Evolutionary conservation across 2,888 invertebrate genomes (phyloP), one percentile per base, ranked within the genome.

Genomic region (Patella pellucida): DNA sequence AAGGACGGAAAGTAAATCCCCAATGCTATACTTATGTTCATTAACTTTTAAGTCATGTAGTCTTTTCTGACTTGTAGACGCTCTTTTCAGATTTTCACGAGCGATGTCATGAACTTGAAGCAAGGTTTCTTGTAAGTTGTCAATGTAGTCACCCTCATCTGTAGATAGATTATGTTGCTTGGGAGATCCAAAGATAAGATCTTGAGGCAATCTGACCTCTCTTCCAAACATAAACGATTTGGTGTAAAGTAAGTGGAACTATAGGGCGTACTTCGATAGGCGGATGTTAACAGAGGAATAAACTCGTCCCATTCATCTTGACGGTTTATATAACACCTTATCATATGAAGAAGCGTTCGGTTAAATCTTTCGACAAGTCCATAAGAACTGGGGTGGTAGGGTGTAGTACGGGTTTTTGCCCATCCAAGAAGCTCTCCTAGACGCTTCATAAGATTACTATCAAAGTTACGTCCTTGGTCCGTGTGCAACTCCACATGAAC

Each of bases 301-400:
- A 81, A 73, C n/a, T 76, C 14, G 68, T 81, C 82, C 81, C 83
- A 83, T 5, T 76, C 76, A 12, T 72, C 72, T 56, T 83, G 80
- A 52, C 80, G 76, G 5, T 74, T 79, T 1, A 80, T 51, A 69
- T 80, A 80, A 14, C 77, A 76, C 54, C 78, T 78, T 2, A 81
- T 62, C 76, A 80, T 79, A 1, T 50, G 52, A 14, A 82, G 15
- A 19, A 80, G 31, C 7, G 77, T 79, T 9, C 74, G 23, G 52
- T 82, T 81, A 19, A 79, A 79, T 19, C 78, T 50, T 56, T 79
- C 79, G 27, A 54, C 73, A 31, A 74, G 77, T 16, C 79, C 79
- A 72, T 82, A 81, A 15, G 78, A 67, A 54, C 75, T 71, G 9
- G 54, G 54, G 54, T 54, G 54, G 54, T 54, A 54, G n/a, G 62